Evolutionary conservation across 2,113 vertebrate genomes (phyloP), one percentile per base, ranked within the genome.

Genomic region (Spilogale gracilis): DNA sequence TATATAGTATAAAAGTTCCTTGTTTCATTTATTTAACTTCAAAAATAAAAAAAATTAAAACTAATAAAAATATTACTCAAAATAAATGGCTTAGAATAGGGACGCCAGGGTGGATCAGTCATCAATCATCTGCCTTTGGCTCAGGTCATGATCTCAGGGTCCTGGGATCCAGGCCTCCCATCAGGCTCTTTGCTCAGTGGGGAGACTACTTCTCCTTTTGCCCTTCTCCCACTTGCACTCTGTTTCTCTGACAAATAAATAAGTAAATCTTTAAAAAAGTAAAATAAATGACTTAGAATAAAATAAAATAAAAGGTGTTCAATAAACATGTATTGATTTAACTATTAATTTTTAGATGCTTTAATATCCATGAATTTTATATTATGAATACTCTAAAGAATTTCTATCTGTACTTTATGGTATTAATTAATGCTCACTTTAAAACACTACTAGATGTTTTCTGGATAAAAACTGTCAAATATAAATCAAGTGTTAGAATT

Each of bases 281-380:
- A 93, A n/a, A 93, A n/a, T 85, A 52, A 76, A 65, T 92, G 25
- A 13, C 32, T 83, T n/a, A 48, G 4, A n/a, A 27, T 73, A 84
- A 82, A 78, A 30, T 60, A 52, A 78, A 83, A 45, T 54, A 52
- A 54, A 84, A 0, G 3, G 32, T 67, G 3, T 1, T 27, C 4
- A 67, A 30, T 69, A 63, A 80, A 48, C 25, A 56, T 27, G 52
- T 45, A n/a, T 43, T 76, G 11, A 76, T 21, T 91, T 58, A 81
- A 25, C 50, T 50, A 43, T 65, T 56, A 25, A 91, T n/a, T 50
- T 92, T 21, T 38, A 45, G 82, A 71, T 52, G 10, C 30, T 67
- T 96, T 95, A 69, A 54, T 74, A 45, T 78, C 65, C 17, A 30
- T 79, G 20, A 89, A 95, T 80, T 52, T 3, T 82, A 32, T 88